phyloP scores from a whole-genome alignment of 2,888 invertebrate species.

The Idaea biselata region DNA sequence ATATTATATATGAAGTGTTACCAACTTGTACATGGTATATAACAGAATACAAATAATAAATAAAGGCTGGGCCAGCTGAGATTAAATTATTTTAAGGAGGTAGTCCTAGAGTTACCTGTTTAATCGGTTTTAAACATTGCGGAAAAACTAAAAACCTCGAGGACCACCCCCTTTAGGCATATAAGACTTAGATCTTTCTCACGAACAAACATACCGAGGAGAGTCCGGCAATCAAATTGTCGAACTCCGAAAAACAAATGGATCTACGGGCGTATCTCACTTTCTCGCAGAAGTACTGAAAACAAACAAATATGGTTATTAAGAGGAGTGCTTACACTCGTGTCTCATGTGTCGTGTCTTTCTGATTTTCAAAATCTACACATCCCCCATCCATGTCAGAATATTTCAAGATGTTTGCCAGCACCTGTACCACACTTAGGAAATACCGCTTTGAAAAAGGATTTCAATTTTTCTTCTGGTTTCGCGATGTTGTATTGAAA shows the following conservation, averaged over 20 bases:
- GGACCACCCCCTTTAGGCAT: neutral
- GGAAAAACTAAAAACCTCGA: too few relatives aligned
- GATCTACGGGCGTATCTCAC: slow-evolving; percentile 90
- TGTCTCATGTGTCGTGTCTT: too few relatives aligned
- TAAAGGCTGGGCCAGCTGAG: neutral
- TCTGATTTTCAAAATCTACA: too few relatives aligned
- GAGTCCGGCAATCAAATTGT: slow-evolving; percentile 88
- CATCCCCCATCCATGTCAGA: too few relatives aligned
- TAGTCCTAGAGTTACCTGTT: too few relatives aligned
- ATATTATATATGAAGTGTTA: neutral
- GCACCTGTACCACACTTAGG: too few relatives aligned
- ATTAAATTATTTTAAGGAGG: slow-evolving; percentile 13
- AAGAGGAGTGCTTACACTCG: neutral
- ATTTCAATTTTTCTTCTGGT: too few relatives aligned
- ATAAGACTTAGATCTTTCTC: slow-evolving; percentile 34
- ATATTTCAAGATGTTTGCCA: too few relatives aligned
- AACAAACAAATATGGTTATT: slow-evolving; percentile 18
- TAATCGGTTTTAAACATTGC: too few relatives aligned
- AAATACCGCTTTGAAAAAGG: too few relatives aligned
- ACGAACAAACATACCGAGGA: slow-evolving; percentile 91
- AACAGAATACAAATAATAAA: neutral
- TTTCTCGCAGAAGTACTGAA: slow-evolving; percentile 90
- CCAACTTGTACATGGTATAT: neutral
- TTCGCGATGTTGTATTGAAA: too few relatives aligned
- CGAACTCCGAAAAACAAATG: slow-evolving; percentile 88